Evolutionary conservation across 2,888 invertebrate genomes (phyloP).

Genomic region (Mesorhabditis belari): DNA sequence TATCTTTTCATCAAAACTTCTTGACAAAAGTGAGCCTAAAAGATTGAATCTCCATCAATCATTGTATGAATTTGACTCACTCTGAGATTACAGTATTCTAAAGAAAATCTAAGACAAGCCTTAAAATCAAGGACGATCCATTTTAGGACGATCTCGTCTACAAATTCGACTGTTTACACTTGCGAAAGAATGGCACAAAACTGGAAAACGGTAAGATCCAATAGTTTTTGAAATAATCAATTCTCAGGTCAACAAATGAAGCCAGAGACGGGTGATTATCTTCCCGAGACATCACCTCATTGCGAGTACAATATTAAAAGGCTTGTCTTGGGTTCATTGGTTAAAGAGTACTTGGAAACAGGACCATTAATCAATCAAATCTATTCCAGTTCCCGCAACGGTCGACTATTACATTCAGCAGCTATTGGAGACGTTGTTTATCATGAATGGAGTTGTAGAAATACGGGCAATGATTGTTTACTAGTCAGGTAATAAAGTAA

Average conservation of each 20-base stretch:
- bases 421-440: constrained; percentile 26
- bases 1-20: constrained; percentile 44
- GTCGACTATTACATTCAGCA: constrained; percentile 12
- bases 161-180: constrained; percentile 37
- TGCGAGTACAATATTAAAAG: neutral
- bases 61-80: too few relatives aligned
- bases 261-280: neutral
- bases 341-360: neutral
- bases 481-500: neutral
- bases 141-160: constrained; percentile 40
- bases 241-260: too few relatives aligned
- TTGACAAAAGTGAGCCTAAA: too few relatives aligned
- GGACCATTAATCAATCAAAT: too few relatives aligned
- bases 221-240: too few relatives aligned
- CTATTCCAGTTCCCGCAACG: neutral
- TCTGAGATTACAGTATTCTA: too few relatives aligned
- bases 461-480: neutral
- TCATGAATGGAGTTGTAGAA: constrained; percentile 39
- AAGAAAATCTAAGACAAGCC: too few relatives aligned
- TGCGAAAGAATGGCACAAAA: constrained; percentile 12
- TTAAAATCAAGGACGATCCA: too few relatives aligned
- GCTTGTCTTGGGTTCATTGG: neutral
- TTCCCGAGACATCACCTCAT: neutral
- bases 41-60: too few relatives aligned
- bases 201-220: constrained; percentile 8